Percentiles rank a stretch among this genome's conserved stretches.
phyloP scores from a whole-genome alignment of 2,797 vertebrate genomes.

The Squalus acanthias region DNA sequence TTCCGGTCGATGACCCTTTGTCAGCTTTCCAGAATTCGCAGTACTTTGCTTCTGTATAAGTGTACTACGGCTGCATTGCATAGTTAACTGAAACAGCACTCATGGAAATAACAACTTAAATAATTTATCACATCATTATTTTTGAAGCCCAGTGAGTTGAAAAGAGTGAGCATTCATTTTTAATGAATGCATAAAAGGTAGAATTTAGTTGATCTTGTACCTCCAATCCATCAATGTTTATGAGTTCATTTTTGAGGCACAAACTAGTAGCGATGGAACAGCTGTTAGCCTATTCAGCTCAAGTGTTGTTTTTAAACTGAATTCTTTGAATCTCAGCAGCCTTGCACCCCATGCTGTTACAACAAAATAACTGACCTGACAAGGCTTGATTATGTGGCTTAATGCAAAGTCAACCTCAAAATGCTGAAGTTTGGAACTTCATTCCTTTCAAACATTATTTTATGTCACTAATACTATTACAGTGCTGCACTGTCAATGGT shows the following conservation, averaged over 20 bases:
- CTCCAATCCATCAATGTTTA: conserved; percentile 13
- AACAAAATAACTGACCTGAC: not conserved
- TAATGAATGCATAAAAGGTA: conserved; percentile 21
- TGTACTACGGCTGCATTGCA: not conserved
- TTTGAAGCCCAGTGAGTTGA: conserved; percentile 10
- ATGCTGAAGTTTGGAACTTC: not conserved
- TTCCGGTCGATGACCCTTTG: too few relatives aligned
- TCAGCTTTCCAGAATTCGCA: too few relatives aligned
- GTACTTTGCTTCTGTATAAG: not conserved
- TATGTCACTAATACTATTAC: not conserved
- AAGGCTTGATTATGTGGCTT: not conserved
- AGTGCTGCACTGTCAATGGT: not conserved
- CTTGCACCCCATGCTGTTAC: not conserved
- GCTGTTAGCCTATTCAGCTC: not conserved
- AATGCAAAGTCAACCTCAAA: not conserved
- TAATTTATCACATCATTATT: conserved; percentile 25
- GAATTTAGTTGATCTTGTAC: not conserved
- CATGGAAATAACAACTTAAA: conserved; percentile 22
- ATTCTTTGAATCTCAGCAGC: not conserved
- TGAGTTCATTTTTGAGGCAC: not conserved
- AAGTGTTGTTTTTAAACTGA: not conserved
- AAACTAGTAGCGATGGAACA: not conserved
- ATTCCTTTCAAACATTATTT: not conserved
- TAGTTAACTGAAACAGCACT: not conserved
- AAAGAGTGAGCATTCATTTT: conserved; percentile 21